Evolutionary conservation across 2,797 vertebrate species (phyloP).

Genomic region (Onychomys torridus): DNA sequence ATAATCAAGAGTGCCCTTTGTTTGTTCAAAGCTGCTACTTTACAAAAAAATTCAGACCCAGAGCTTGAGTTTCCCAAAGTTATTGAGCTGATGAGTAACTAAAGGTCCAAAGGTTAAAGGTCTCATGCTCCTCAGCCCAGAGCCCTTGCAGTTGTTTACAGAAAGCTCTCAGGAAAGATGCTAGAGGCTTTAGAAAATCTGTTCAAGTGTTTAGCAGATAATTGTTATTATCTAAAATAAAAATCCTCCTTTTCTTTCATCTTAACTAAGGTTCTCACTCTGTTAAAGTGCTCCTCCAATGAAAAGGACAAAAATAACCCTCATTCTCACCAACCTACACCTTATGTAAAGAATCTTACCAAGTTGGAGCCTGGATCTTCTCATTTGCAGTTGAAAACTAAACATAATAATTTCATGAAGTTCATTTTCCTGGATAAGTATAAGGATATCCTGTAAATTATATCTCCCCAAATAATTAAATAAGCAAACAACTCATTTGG

Average conservation of each 20-base stretch:
- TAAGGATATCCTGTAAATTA: background rate
- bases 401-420: background rate
- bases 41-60: constrained; percentile 38
- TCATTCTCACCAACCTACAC: background rate
- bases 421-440: constrained; percentile 29
- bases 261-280: constrained; percentile 1
- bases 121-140: background rate
- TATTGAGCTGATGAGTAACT: constrained; percentile 17
- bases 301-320: background rate
- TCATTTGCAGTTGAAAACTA: constrained; percentile 48
- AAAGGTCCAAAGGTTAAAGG: constrained; percentile 20
- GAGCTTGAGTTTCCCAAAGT: constrained; percentile 6
- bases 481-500: background rate
- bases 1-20: constrained; percentile 24
- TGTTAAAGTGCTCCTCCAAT: background rate
- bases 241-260: constrained; percentile 10
- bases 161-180: constrained; percentile 15
- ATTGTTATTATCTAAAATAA: constrained; percentile 7
- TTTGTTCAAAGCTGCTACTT: constrained; percentile 1
- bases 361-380: background rate
- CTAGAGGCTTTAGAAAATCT: constrained; percentile 1
- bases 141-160: constrained; percentile 3
- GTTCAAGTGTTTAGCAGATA: constrained; percentile 6
- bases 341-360: constrained; percentile 11
- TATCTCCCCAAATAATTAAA: background rate